Evolutionary conservation across 2,797 vertebrate species (phyloP).

Genomic region (Pachyuromys duprasi): DNA sequence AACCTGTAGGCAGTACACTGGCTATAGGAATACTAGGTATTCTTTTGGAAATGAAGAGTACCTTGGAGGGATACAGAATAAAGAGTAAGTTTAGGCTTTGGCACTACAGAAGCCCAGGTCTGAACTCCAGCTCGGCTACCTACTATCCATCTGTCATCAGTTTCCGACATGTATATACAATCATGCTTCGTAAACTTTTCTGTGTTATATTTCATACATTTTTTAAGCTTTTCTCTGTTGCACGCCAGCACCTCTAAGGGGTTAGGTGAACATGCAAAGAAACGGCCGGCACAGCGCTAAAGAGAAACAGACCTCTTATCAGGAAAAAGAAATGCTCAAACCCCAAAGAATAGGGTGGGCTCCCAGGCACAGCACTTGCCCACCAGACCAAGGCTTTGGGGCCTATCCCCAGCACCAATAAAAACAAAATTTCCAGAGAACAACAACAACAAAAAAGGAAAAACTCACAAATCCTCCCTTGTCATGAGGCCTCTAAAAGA

Average conservation of each 20-base stretch:
- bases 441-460: neutral
- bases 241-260: conserved; percentile 18
- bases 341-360: neutral
- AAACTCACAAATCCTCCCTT: neutral
- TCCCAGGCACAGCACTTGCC: neutral
- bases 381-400: neutral
- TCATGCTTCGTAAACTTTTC: conserved; percentile 6
- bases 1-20: conserved; percentile 1
- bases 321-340: conserved; percentile 15
- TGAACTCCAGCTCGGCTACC: neutral
- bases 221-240: conserved; percentile 11
- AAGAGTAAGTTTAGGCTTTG: conserved; percentile 20
- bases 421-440: neutral
- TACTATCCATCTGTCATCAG: neutral
- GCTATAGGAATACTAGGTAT: conserved; percentile 20
- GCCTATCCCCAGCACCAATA: neutral
- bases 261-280: neutral
- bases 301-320: neutral
- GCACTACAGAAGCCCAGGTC: neutral
- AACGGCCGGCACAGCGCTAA: neutral
- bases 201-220: neutral
- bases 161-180: neutral
- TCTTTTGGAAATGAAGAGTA: conserved; percentile 36
- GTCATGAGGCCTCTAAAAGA: conserved; percentile 59
- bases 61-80: neutral